Evolutionary conservation across 2,888 invertebrate species (phyloP), one percentile per base, ranked within the genome.

Genomic region (Cheilosia vulpina): DNA sequence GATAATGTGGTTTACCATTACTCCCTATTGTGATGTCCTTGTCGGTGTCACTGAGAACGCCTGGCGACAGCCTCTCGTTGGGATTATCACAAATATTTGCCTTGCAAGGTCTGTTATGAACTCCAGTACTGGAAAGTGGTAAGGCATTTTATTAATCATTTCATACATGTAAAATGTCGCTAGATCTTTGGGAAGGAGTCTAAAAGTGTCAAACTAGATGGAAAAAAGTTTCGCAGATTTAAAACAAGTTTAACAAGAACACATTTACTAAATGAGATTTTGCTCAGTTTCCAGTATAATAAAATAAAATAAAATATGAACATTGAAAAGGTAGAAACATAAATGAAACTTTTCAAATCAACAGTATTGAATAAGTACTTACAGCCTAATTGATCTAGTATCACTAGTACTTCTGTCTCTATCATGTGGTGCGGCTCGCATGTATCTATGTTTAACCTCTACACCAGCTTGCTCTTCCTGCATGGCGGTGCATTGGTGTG

Each of bases 391-490:
- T 87, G 89, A 89, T 88, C 89, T 89, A 89, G 89, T 89, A 88
- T 89, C 89, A 88, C 89, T 89, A 89, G 89, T 89, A 88, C 88
- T 88, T 88, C 88, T 88, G 87, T 89, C 89, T 88, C 89, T 89
- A 88, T 89, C 89, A 83, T 89, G 87, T 87, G 89, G 88, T 83
- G 89, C 87, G 87, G 89, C 88, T 89, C 89, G 87, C 88, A 88
- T 88, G 88, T 88, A 89, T 88, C 89, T 89, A 89, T 89, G 89
- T 88, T 89, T 89, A 88, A 89, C 92, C 87, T 94, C 93, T 52
- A 94, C 94, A 38, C 94, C 94, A 68, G 93, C 94, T 90, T 94
- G 94, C 87, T 94, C 94, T 81, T 94, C 94, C 94, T 94, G 87
- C 80, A 87, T 60, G 77, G 77, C 77, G 80, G 66, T 77, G 85